Evolutionary conservation across 2,888 invertebrate species (phyloP), one percentile per base, ranked within the genome.

Genomic region (Leptinotarsa tumamoca): DNA sequence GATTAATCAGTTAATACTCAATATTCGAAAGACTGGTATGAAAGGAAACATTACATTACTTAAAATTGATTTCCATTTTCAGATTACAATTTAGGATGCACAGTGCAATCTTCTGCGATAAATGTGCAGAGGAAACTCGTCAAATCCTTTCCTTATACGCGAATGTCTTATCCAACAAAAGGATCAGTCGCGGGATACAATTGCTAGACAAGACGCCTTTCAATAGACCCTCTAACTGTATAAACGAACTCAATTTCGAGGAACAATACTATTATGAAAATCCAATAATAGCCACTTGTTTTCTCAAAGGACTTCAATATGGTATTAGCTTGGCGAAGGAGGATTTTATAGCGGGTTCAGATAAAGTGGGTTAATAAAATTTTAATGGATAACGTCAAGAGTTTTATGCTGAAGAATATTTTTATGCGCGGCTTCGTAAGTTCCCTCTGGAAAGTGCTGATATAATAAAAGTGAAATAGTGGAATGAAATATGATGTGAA

Each of bases 171-270:
- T 63, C 63, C 63, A 33, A 63, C 33, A 63, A 63, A 63, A 63
- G 63, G 27, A 27, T 61, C 33, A 33, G 27, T 33, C 33, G 63
- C 4, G 27, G 17, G 33, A 63, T 63, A 27, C 63, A 33, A 63
- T 63, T 63, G 63, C 63, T 63, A 63, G 63, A 33, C 58, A 63
- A 27, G 17, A 23, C 27, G 33, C 10, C 63, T 27, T 18, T 33
- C n/a, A 43, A 43, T 58, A 13, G 18, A 18, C 58, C n/a, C 13
- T 58, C 58, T 58, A 58, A 58, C 58, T n/a, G 63, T 63, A 17
- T 63, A n/a, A 63, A 63, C 43, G 63, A 63, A 63, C 63, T 63
- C 63, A 63, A 63, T 63, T 63, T 43, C 33, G n/a, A 43, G n/a
- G n/a, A 63, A 33, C 63, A 43, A 63, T 63, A 21, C 63, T 43